A percentile compares a stretch with the other conserved stretches of the same genome.
Evolutionary conservation across 2,113 vertebrate species (phyloP).

Genomic region (Chelonoidis abingdonii): DNA sequence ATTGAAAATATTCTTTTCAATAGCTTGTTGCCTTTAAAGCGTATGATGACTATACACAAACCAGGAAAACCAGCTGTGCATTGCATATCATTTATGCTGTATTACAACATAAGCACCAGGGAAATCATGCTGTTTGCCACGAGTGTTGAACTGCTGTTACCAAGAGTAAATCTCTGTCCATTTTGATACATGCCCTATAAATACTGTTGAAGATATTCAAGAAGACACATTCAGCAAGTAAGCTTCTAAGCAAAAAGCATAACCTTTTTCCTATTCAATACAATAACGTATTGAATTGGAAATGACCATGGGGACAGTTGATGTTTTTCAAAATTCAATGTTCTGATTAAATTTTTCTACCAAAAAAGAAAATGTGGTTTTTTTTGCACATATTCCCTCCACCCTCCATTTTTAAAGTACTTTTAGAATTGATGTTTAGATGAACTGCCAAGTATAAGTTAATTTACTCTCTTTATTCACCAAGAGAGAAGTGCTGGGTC

Average conservation of each 20-base stretch:
- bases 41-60: neutral
- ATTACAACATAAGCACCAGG: neutral
- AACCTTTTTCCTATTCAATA: neutral
- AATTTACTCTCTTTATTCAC: neutral
- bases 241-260: neutral
- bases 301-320: neutral
- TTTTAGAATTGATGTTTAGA: neutral
- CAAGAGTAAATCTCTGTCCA: neutral
- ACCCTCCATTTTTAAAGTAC: neutral
- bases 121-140: conserved; percentile 22
- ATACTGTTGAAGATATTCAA: neutral
- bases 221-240: neutral
- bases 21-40: neutral
- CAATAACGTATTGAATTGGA: neutral
- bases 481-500: neutral
- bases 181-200: neutral
- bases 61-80: conserved; percentile 43
- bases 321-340: neutral
- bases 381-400: neutral
- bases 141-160: conserved; percentile 33
- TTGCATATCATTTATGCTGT: conserved; percentile 17
- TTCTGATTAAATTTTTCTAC: neutral
- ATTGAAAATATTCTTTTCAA: neutral
- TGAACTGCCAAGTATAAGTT: neutral
- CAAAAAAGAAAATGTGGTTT: neutral